phyloP scores from a whole-genome alignment of 2,888 invertebrate species.

The Ectemnius continuus region DNA sequence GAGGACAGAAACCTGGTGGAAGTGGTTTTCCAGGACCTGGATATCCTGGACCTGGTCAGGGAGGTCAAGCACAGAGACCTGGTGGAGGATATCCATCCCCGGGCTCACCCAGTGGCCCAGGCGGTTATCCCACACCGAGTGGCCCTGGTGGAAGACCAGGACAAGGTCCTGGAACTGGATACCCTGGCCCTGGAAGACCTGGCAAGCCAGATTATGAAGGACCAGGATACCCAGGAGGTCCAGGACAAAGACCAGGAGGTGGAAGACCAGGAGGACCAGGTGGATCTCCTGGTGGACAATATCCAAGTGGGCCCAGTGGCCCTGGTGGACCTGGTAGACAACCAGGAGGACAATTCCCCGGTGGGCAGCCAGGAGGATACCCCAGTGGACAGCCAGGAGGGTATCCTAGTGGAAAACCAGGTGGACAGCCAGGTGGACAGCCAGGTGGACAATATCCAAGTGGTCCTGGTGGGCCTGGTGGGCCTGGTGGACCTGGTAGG shows the following conservation, averaged over 20 bases:
- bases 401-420: conserved; percentile 30
- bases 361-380: background rate
- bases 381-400: background rate
- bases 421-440: conserved; percentile 41
- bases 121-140: conserved; percentile 53
- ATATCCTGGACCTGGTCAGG: conserved; percentile 36
- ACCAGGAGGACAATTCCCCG: background rate
- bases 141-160: conserved; percentile 29
- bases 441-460: conserved; percentile 38
- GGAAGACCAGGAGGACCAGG: conserved; percentile 56
- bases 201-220: conserved; percentile 12
- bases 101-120: conserved; percentile 38
- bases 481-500: conserved; percentile 37
- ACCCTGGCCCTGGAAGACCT: conserved; percentile 39
- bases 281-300: conserved; percentile 16
- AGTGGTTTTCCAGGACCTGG: conserved; percentile 52
- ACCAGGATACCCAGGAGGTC: conserved; percentile 63
- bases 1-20: conserved; percentile 47
- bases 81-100: conserved; percentile 33
- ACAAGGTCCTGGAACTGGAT: conserved; percentile 21
- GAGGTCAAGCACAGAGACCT: conserved; percentile 53
- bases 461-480: conserved; percentile 20
- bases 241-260: conserved; percentile 45
- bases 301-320: conserved; percentile 36
- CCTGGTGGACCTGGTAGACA: conserved; percentile 31